A percentile compares a stretch with the other conserved stretches of the same genome.
Evolutionary conservation across 1,140 invertebrate genomes (phyloP).

Genomic region (Caenorhabditis remanei): DNA sequence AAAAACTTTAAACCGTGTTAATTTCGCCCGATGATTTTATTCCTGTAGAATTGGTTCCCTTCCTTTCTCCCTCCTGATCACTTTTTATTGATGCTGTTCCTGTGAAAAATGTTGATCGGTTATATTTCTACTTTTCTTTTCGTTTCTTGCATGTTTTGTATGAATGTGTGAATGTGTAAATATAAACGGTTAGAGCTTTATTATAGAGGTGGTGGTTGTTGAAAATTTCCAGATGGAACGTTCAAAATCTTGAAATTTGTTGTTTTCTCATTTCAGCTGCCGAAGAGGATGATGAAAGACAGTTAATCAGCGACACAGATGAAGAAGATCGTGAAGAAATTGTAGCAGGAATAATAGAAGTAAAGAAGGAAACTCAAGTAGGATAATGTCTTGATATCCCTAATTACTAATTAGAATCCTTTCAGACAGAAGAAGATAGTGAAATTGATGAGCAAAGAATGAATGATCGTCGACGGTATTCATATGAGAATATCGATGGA

Average conservation of each 20-base stretch:
- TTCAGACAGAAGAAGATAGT: conserved; percentile 59
- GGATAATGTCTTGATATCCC: not conserved
- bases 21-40: too few species aligned
- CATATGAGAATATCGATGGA: conserved; percentile 64
- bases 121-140: conserved; percentile 1
- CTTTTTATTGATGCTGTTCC: not conserved
- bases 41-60: too few species aligned
- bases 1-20: too few species aligned
- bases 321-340: not conserved
- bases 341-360: not conserved
- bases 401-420: not conserved
- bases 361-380: conserved; percentile 2
- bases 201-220: conserved; percentile 2
- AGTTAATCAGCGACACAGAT: conserved; percentile 27
- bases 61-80: not conserved
- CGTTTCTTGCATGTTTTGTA: conserved; percentile 21
- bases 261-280: conserved; percentile 12
- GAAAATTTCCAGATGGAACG: not conserved
- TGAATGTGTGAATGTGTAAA: conserved; percentile 47
- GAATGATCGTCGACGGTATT: conserved; percentile 50
- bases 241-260: not conserved
- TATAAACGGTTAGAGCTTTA: conserved; percentile 16
- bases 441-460: conserved; percentile 62
- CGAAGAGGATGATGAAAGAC: conserved; percentile 25
- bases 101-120: conserved; percentile 1